Conservation (phyloP, 2,888 invertebrate genomes). For the Alentia gelatinosa region DNA sequence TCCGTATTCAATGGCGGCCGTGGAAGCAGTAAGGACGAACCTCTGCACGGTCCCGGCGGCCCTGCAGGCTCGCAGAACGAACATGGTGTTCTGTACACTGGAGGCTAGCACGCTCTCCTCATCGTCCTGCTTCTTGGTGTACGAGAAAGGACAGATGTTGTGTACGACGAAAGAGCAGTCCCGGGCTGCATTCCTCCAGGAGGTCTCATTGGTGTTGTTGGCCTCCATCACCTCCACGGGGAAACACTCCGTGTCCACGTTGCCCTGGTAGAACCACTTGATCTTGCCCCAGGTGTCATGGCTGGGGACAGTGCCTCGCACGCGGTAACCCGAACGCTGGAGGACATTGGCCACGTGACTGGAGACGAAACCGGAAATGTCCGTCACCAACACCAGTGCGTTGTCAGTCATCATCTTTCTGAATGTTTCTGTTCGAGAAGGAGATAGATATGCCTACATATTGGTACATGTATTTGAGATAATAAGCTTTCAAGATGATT, state of each 20-base stretch:
- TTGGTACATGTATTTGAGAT: no score
- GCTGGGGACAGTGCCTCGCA: slow-evolving; percentile 15
- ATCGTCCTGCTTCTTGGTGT: slow-evolving; percentile 12
- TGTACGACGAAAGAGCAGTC: slow-evolving; percentile 34
- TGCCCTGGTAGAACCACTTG: slow-evolving; percentile 22
- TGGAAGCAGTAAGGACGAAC: background rate
- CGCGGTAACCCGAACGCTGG: background rate
- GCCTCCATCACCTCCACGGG: slow-evolving; percentile 37
- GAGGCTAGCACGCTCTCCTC: background rate
- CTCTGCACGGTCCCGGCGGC: slow-evolving; percentile 9
- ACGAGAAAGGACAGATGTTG: background rate
- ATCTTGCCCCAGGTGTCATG: slow-evolving; percentile 3
- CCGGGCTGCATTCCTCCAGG: slow-evolving; percentile 7
- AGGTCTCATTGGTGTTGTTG: background rate
- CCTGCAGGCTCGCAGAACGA: background rate
- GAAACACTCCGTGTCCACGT: background rate
- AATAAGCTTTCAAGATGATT: no score
- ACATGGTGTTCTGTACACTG: slow-evolving; percentile 29
- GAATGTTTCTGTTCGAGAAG: background rate
- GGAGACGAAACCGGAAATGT: slow-evolving; percentile 26
- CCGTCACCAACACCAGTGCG: slow-evolving; percentile 1
- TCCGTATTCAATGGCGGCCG: slow-evolving; percentile 34
- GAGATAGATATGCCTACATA: no score
- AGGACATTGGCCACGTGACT: slow-evolving; percentile 10
- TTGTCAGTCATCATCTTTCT: slow-evolving; percentile 26